Conservation (phyloP, 2,797 vertebrate genomes). For the Picus viridis region DNA sequence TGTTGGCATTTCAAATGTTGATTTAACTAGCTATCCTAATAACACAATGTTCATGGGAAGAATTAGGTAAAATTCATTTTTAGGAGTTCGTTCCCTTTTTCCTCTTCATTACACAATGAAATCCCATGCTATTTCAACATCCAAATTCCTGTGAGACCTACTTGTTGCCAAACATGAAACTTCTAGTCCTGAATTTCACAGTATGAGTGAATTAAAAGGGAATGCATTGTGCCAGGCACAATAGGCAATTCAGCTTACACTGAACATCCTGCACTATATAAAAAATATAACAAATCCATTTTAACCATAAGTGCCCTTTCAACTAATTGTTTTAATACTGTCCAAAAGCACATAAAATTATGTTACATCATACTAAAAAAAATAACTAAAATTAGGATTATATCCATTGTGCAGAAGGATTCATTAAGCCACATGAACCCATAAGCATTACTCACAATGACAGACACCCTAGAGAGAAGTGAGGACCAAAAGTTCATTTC, state of each 20-base stretch:
- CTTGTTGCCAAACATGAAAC: not conserved
- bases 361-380: not conserved
- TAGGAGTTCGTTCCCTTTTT: not conserved
- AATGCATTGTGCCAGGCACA: not conserved
- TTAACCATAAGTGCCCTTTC: not conserved
- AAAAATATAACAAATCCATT: not conserved
- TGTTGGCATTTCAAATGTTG: not conserved
- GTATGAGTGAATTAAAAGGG: not conserved
- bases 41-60: not conserved
- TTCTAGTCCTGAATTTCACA: not conserved
- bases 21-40: constrained; percentile 11
- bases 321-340: not conserved
- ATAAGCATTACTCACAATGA: not conserved
- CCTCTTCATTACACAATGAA: not conserved
- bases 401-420: not conserved
- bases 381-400: not conserved
- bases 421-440: not conserved
- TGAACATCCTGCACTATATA: not conserved
- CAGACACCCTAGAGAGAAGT: not conserved
- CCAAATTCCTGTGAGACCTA: not conserved
- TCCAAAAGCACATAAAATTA: not conserved
- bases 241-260: not conserved
- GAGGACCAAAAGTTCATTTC: not conserved
- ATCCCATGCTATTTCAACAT: not conserved
- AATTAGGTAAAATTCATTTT: not conserved